phyloP scores from a whole-genome alignment of 2,888 invertebrate genomes.

The Nomada fabriciana region DNA sequence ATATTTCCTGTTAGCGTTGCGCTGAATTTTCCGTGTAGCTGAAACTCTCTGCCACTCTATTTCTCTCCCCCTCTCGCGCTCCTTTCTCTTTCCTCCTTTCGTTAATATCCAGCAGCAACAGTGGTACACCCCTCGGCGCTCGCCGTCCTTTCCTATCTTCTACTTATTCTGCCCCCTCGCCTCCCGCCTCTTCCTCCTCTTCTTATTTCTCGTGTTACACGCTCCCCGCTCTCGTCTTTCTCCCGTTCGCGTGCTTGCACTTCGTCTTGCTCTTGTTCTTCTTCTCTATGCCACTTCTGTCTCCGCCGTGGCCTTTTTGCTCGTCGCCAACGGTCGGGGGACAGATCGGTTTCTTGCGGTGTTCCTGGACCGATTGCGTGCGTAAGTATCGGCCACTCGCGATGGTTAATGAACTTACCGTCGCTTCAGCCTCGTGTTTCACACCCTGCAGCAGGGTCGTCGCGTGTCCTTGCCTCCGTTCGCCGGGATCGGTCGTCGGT shows the following conservation, averaged over 20 bases:
- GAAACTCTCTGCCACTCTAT: constrained; percentile 7
- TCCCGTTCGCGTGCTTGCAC: constrained; percentile 25
- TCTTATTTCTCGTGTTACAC: constrained; percentile 7
- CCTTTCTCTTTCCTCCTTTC: not conserved
- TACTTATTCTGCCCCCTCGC: constrained; percentile 30
- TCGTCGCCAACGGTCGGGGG: constrained; percentile 47
- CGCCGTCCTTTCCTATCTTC: constrained; percentile 15
- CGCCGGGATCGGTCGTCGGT: constrained; percentile 8
- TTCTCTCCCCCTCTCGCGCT: not conserved
- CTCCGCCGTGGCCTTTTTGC: constrained; percentile 40
- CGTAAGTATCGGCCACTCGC: constrained; percentile 61
- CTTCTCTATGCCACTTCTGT: constrained; percentile 30
- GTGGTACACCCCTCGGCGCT: not conserved
- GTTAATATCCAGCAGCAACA: not conserved
- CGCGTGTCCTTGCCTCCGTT: constrained; percentile 63
- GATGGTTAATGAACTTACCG: constrained; percentile 72
- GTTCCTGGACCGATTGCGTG: constrained; percentile 64
- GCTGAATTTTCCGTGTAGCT: too few species aligned
- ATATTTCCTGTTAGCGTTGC: constrained; percentile 6
- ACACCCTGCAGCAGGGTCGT: constrained; percentile 44
- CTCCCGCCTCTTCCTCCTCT: constrained; percentile 10
- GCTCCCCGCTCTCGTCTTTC: constrained; percentile 6
- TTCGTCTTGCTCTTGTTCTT: constrained; percentile 8
- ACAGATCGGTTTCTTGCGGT: constrained; percentile 69
- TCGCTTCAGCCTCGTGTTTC: constrained; percentile 63